These are phyloP conservation scores for Schizotus pectinicornis DNA, from an alignment of 2,888 invertebrate species.

Conservation along the genomic window DNA sequence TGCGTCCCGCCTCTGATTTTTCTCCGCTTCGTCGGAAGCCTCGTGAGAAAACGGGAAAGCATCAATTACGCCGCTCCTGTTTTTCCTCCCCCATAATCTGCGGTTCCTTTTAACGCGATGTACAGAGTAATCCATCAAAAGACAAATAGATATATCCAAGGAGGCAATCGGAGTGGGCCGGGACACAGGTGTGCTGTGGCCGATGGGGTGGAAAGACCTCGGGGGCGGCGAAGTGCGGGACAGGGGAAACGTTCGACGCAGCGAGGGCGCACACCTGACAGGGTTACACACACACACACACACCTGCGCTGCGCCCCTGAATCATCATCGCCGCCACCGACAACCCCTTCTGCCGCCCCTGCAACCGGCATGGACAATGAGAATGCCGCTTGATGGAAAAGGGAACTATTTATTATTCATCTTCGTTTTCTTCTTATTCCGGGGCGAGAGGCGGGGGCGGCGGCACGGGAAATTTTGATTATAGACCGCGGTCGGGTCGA, in stretches of 20 bases:
- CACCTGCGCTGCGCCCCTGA: constrained; percentile 24
- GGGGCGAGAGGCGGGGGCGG: no score
- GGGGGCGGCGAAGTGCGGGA: constrained; percentile 4
- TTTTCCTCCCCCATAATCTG: constrained; percentile 3
- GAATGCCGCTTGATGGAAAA: no score
- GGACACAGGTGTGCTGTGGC: constrained; percentile 31
- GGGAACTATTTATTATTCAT: no score
- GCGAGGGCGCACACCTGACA: constrained; percentile 29
- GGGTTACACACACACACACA: constrained; percentile 26
- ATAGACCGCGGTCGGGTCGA: no score
- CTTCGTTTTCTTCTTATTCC: no score
- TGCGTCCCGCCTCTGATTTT: no score
- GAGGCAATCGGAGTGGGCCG: constrained; percentile 26
- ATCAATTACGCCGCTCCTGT: no score
- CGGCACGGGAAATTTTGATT: no score
- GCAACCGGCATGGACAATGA: no score
- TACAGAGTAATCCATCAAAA: constrained; percentile 36
- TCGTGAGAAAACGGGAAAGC: no score
- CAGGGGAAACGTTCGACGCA: constrained; percentile 6
- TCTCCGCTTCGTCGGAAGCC: no score
- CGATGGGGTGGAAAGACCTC: constrained; percentile 25
- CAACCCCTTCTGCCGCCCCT: no score
- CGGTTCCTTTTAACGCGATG: constrained; percentile 7
- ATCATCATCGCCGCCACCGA: constrained; percentile 15
- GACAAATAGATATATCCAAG: constrained; percentile 33